Evolutionary conservation across 2,797 vertebrate species (phyloP), one percentile per base, ranked within the genome.

Genomic region (Paedocypris micromegethes): DNA sequence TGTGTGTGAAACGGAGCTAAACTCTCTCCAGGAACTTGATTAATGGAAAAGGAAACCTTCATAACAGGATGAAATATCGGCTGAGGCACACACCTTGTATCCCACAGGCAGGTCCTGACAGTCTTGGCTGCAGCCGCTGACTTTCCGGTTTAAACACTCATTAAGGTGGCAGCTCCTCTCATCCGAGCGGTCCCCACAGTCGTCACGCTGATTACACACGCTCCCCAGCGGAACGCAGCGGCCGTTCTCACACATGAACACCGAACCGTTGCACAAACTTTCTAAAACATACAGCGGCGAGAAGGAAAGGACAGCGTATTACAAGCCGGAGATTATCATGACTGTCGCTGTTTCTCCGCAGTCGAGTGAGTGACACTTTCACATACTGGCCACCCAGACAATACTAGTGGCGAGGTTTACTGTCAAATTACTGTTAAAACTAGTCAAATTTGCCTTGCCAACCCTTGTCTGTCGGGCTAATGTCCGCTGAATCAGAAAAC

Each of bases 111-210:
- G 90, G 80, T 98, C 96, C 72, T 94, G 93, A 78, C 97, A 99
- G 74, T 99, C 97, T 70, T 99, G 97, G 1, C 94, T 92, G 79
- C 96, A 99, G 53, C 94, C 94, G 41, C 94, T 98, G 84, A 95
- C 79, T 82, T 93, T 84, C 62, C 94, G 93, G 81, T 97, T 98
- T 73, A 97, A 85, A 80, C 96, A 98, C 79, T 99, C 96, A 50
- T 99, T 98, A 75, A 96, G 58, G 50, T 93, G 89, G 83, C 97
- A 99, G 87, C 89, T 94, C 78, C 83, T 91, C 80, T 99, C 97
- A 80, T 99, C 96, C 3, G 96, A 96, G 40, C 86, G 90, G 84
- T 98, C 97, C 0, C 90, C 93, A 38, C 96, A 98, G 76, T 98
- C 94, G 69, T 97, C 91, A 58, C 85, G 90, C 54, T 76, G 88